Evolutionary conservation across 2,797 vertebrate species (phyloP), one percentile per base, ranked within the genome.

Genomic region (Catharus ustulatus): DNA sequence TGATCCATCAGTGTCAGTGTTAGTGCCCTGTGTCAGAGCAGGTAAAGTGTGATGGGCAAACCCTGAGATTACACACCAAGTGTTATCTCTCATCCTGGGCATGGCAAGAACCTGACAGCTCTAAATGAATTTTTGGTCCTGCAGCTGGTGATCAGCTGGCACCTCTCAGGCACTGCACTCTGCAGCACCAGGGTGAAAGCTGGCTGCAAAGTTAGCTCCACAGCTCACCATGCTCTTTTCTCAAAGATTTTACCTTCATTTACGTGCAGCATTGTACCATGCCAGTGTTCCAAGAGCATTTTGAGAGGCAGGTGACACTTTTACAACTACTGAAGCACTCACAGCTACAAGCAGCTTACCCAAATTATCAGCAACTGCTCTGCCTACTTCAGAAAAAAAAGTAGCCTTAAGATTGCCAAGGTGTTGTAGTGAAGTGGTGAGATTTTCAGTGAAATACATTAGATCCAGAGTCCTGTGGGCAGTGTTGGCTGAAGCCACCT

Each of bases 391-490:
- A 49, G 29, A 8, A 30, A 13, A 34, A 27, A 42, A 51, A 34
- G 19, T 1, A 26, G 10, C 12, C 21, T 42, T 18, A 5, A 14
- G 16, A 19, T 36, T 71, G 15, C 42, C 38, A 10, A 0, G 9
- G 24, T 4, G 17, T 48, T 5, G 24, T 4, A n/a, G n/a, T n/a
- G n/a, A n/a, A 45, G 46, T 11, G 36, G 27, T 5, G 52, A 63
- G 74, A 38, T 61, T 86, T 77, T 51, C 67, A 54, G 57, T 51
- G 48, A 30, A 7, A 13, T 0, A 0, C 6, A 8, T 55, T 16
- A 29, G 19, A 66, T 15, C 30, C 21, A 12, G 15, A 75, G 7
- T 43, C 34, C 26, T 36, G 24, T 6, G 34, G 21, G 23, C 15
- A 40, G 26, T 15, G 10, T 1, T 58, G 87, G 64, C 79, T 27